Evolutionary conservation across 2,797 vertebrate genomes (phyloP).

Genomic region (Babyrousa celebensis): DNA sequence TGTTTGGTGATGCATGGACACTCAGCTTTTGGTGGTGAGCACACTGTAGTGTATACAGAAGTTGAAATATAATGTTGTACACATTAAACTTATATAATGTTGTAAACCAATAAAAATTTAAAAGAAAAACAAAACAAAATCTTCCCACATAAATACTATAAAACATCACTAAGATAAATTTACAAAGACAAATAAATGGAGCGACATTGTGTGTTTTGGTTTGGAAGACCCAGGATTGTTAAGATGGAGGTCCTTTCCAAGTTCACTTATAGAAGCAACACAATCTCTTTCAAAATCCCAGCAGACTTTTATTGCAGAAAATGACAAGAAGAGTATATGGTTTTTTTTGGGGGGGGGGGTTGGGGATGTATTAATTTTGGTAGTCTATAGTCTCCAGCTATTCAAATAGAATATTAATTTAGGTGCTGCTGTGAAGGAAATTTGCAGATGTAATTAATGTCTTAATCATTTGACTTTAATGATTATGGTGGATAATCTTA

Average conservation of each 20-base stretch:
- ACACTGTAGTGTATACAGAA: not conserved
- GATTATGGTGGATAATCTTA: not conserved
- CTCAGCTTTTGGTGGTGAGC: not conserved
- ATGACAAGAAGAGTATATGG: not conserved
- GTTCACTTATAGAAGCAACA: not conserved
- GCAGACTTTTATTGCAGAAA: slow-evolving; percentile 23
- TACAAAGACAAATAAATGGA: not conserved
- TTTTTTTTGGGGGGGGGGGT: not conserved
- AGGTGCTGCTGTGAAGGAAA: slow-evolving; percentile 14
- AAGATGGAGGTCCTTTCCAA: not conserved
- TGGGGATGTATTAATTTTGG: not conserved
- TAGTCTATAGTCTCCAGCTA: not conserved
- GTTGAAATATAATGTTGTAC: not conserved
- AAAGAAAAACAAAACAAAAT: not conserved
- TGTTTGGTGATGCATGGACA: not conserved
- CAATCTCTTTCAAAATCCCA: not conserved
- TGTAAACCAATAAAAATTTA: not conserved
- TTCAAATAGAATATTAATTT: slow-evolving; percentile 31
- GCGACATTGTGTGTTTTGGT: not conserved
- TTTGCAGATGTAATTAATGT: not conserved
- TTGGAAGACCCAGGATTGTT: slow-evolving; percentile 36
- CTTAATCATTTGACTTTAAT: slow-evolving; percentile 21
- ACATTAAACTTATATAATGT: not conserved
- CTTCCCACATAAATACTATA: not conserved
- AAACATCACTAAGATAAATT: slow-evolving; percentile 23